phyloP scores from a whole-genome alignment of 2,113 vertebrate species.

The Menura novaehollandiae region DNA sequence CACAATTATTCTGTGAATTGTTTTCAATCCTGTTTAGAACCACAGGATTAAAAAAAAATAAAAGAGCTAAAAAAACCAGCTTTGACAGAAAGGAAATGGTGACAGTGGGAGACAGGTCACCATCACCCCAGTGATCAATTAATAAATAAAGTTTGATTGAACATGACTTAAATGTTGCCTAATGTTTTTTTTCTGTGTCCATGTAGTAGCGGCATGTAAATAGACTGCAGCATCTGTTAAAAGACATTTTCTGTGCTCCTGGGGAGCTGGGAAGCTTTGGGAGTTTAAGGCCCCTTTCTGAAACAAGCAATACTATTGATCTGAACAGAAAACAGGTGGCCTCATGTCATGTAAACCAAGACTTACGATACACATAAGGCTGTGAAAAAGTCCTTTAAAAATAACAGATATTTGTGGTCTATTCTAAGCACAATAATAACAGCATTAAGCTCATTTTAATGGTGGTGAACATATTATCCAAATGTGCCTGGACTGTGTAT shows the following conservation, averaged over 20 bases:
- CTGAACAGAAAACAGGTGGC: neutral
- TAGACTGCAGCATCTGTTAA: neutral
- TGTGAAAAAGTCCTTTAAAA: neutral
- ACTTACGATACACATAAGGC: accelerated
- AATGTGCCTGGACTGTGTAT: neutral
- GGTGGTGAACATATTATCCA: neutral
- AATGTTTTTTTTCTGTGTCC: neutral
- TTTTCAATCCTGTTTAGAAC: neutral
- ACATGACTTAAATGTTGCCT: neutral
- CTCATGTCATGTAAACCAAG: neutral
- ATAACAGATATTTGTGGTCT: neutral
- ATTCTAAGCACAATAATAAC: neutral
- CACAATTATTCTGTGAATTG: neutral
- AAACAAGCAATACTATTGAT: neutral
- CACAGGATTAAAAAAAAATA: neutral
- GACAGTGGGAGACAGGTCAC: neutral
- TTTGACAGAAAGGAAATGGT: neutral
- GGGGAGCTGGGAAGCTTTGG: neutral
- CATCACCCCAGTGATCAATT: neutral
- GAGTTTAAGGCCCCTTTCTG: neutral
- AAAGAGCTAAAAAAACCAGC: neutral
- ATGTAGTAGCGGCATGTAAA: neutral
- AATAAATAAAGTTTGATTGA: neutral
- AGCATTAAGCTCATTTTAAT: neutral
- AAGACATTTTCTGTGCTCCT: neutral